phyloP scores from a whole-genome alignment of 2,113 vertebrate genomes.

The Microcebus griseorufus region DNA sequence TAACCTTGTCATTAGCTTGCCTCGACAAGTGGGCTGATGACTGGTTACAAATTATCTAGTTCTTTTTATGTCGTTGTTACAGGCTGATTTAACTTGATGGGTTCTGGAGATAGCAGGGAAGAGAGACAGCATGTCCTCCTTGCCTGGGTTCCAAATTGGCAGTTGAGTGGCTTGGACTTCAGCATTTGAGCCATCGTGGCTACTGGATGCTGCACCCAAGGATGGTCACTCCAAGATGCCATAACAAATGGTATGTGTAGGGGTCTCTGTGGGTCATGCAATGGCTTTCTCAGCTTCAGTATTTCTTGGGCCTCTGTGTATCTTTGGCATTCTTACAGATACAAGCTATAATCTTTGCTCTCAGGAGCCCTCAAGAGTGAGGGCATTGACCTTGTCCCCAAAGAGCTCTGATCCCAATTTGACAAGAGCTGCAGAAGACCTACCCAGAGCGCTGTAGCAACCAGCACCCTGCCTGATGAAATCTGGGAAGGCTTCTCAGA shows the following conservation, averaged over 20 bases:
- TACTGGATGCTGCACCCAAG: not conserved
- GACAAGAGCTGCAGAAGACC: not conserved
- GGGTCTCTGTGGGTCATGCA: not conserved
- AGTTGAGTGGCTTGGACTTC: not conserved
- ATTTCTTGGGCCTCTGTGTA: not conserved
- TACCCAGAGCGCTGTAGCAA: not conserved
- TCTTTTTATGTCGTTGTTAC: not conserved
- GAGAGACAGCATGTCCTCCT: not conserved
- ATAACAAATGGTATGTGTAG: not conserved
- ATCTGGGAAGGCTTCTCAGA: not conserved
- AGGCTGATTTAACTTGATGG: conserved; percentile 51
- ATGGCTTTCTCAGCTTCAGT: not conserved
- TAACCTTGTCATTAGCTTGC: conserved; percentile 64
- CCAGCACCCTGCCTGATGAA: not conserved
- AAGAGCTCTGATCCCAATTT: not conserved
- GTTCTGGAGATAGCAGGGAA: conserved; percentile 28
- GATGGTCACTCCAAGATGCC: not conserved
- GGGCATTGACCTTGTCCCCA: not conserved
- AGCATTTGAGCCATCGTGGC: not conserved
- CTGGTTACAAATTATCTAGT: conserved; percentile 69
- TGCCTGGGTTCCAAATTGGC: not conserved
- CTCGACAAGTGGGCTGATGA: conserved; percentile 61
- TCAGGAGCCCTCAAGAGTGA: not conserved
- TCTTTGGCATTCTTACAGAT: not conserved
- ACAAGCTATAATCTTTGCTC: not conserved